Evolutionary conservation across 2,113 vertebrate species (phyloP).

Genomic region (Oryctolagus cuniculus): DNA sequence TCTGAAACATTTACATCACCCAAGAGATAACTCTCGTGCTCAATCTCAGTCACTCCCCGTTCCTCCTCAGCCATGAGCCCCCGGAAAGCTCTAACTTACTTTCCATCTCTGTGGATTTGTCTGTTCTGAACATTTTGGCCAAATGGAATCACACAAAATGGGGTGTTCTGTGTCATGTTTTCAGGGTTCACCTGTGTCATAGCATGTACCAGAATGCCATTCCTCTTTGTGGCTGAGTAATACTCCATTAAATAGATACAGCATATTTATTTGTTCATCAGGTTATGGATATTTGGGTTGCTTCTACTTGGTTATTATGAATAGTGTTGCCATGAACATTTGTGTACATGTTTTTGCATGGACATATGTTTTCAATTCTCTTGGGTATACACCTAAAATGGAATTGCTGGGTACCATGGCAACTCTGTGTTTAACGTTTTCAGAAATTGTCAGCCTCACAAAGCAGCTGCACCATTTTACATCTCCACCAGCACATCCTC

Average conservation of each 20-base stretch:
- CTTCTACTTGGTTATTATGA: not conserved
- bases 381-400: not conserved
- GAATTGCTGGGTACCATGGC: not conserved
- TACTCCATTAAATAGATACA: not conserved
- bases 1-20: not conserved
- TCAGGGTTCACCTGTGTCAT: not conserved
- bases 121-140: not conserved
- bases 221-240: not conserved
- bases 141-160: not conserved
- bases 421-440: slow-evolving; percentile 26
- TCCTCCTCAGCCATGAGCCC: not conserved
- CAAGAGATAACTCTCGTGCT: not conserved
- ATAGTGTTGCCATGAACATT: not conserved
- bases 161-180: not conserved
- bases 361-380: not conserved
- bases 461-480: slow-evolving; percentile 10
- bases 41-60: not conserved
- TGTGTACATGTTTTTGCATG: not conserved
- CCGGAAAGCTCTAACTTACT: not conserved
- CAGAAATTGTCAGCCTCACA: not conserved
- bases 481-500: not conserved
- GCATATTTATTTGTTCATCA: not conserved
- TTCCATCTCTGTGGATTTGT: not conserved
- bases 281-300: not conserved
- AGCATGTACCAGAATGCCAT: not conserved